A percentile compares a stretch with the other conserved stretches of the same genome.
Evolutionary conservation across 2,888 invertebrate species (phyloP).

Genomic region (Ornithoptera alexandrae): DNA sequence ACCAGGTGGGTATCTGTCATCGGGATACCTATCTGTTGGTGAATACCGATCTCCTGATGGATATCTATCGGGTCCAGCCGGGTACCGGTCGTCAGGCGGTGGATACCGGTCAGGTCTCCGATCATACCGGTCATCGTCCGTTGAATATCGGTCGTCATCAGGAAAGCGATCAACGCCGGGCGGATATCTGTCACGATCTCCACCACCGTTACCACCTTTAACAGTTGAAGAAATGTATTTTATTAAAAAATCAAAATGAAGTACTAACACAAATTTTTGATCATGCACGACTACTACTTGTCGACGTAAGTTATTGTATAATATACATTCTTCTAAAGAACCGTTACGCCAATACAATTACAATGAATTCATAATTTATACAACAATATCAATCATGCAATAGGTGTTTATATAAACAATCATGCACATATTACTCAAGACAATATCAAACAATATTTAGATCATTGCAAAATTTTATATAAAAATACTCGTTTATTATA

Average conservation of each 20-base stretch:
- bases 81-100: constrained; percentile 66
- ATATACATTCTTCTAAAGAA: background rate
- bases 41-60: constrained; percentile 56
- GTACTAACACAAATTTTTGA: constrained; percentile 4
- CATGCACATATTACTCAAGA: background rate
- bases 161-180: constrained; percentile 71
- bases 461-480: background rate
- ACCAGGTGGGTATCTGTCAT: constrained; percentile 72
- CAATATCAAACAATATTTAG: background rate
- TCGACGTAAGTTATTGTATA: background rate
- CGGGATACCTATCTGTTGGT: constrained; percentile 58
- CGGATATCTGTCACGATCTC: constrained; percentile 65
- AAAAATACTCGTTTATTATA: background rate
- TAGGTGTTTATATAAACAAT: background rate
- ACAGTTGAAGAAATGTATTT: constrained; percentile 34
- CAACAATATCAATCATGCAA: background rate
- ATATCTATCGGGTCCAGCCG: constrained; percentile 58
- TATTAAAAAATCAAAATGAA: constrained; percentile 23
- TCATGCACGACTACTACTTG: constrained; percentile 17
- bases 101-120: constrained; percentile 75
- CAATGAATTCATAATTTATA: background rate
- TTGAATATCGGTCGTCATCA: constrained; percentile 76
- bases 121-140: constrained; percentile 69
- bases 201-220: constrained; percentile 68
- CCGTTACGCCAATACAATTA: background rate